Base-by-base conservation (phyloP, 2,888 invertebrate genomes). In the Pristionchus japonicus region DNA sequence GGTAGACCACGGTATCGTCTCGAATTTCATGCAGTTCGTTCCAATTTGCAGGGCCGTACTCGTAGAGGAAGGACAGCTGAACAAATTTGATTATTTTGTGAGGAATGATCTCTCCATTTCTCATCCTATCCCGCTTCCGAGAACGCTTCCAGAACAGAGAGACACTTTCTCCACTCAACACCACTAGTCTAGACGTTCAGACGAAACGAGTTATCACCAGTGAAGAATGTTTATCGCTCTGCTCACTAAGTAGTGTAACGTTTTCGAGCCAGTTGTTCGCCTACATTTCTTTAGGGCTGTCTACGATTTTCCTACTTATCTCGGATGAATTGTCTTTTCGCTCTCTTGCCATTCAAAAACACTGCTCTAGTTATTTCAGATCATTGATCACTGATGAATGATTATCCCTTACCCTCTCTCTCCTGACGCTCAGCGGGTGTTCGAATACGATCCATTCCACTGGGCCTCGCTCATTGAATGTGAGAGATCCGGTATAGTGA, bases 401-500 rank as follows among this genome's bases (percentile, higher is more conserved):
- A 43, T 6, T 43, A 43, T 43, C 6, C 0, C 80, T 1, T 11
- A 80, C 80, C 43, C 23, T 0, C 49, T 31, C 49, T 20, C 82
- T 83, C 34, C n/a, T 34, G 27, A 52, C 49, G 2, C 52, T 49
- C 43, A 83, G 11, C 6, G 82, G 49, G 11, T 3, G 6, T 20
- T 85, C 64, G 27, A 40, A 85, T 0, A 85, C 40, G 7, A 85
- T 64, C 85, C 85, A 85, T 23, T 85, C 85, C 13, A 85, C 85
- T 0, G 85, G 85, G 1, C 85, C 85, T 27, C 43, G 20, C 64
- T 37, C 61, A 64, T 61, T 64, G 64, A 43, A 40, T 7, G 85
- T 85, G 23, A 85, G 85, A 0, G 85, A 85, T 6, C 85, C 85
- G 7, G 40, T 64, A 64, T 85, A 85, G 85, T 85, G 85, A 4